Percentiles rank a stretch among this genome's conserved stretches.
Conservation (phyloP, 2,113 vertebrate species). For the Apodemus sylvaticus region DNA sequence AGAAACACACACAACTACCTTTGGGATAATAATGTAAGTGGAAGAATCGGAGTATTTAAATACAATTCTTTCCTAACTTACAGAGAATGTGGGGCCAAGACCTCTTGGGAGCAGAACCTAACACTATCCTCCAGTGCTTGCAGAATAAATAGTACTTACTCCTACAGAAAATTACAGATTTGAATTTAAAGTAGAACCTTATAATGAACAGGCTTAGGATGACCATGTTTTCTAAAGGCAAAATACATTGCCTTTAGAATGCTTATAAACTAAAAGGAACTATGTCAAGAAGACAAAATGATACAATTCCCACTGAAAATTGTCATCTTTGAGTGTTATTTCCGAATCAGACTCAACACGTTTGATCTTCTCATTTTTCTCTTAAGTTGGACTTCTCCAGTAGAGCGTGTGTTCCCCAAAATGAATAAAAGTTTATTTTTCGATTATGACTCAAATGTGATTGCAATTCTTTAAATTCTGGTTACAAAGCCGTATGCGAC, state of each 20-base stretch:
- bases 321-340: slow-evolving; percentile 27
- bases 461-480: background rate
- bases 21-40: background rate
- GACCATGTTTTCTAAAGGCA: background rate
- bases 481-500: background rate
- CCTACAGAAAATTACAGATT: background rate
- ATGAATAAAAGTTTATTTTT: background rate
- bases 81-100: background rate
- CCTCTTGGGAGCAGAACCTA: background rate
- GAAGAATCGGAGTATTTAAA: background rate
- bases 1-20: slow-evolving; percentile 36
- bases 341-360: background rate
- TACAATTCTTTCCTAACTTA: background rate
- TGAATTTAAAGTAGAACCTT: slow-evolving; percentile 36
- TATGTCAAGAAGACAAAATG: background rate
- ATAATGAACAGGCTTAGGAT: background rate
- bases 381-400: background rate
- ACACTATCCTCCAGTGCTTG: background rate
- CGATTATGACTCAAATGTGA: background rate
- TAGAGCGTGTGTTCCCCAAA: background rate
- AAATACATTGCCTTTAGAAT: background rate
- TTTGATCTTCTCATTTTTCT: background rate
- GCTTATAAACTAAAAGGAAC: background rate
- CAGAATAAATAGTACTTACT: background rate
- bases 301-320: slow-evolving; percentile 13